A percentile compares a stretch with the other conserved stretches of the same genome.
phyloP scores from a whole-genome alignment of 2,113 vertebrate species.

The Otus sunia region DNA sequence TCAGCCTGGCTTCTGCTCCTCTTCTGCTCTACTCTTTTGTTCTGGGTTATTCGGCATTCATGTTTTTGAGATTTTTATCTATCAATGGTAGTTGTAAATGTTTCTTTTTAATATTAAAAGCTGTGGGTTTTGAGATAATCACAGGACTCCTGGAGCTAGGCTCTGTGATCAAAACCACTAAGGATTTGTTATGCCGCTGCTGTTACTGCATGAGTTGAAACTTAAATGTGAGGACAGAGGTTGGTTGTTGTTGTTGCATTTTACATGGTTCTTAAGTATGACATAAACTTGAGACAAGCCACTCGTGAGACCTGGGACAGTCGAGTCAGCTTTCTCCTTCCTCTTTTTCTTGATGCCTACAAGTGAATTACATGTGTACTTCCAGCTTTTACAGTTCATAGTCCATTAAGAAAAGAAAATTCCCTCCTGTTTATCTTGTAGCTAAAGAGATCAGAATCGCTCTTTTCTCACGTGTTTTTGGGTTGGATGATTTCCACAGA shows the following conservation, averaged over 20 bases:
- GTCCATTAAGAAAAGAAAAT: background rate
- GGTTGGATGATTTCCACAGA: background rate
- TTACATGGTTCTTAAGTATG: background rate
- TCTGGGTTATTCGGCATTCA: background rate
- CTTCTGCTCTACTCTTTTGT: background rate
- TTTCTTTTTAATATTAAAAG: background rate
- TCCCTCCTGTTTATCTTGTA: background rate
- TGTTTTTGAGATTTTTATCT: background rate
- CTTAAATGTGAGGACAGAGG: background rate
- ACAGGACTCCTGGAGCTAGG: background rate
- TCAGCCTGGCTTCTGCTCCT: background rate
- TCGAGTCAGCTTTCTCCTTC: background rate
- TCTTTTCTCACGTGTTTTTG: background rate
- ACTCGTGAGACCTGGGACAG: background rate
- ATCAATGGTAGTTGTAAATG: fast-evolving
- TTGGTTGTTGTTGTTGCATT: background rate
- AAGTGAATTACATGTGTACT: background rate
- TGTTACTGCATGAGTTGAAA: background rate
- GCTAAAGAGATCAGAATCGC: background rate
- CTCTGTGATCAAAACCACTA: background rate
- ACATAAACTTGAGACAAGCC: background rate
- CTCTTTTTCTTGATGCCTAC: background rate
- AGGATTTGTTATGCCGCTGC: background rate
- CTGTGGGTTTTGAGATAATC: background rate
- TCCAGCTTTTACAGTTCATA: background rate